A percentile compares a stretch with the other conserved stretches of the same genome.
These are phyloP conservation scores for Lithosia quadra DNA, from an alignment of 2,888 invertebrate species.

Conservation along the genomic window DNA sequence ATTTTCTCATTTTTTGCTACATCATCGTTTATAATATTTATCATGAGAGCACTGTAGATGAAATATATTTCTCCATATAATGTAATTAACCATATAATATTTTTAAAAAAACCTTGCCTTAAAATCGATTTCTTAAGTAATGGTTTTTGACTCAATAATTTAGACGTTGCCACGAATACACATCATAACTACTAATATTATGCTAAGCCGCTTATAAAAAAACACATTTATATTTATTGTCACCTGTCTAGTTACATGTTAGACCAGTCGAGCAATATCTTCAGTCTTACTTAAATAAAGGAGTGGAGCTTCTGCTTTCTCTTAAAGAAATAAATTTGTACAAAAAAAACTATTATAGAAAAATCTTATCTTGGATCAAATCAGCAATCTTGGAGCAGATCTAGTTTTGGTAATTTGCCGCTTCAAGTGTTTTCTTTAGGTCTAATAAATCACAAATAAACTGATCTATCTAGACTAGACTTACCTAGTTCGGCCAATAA, in stretches of 20 bases:
- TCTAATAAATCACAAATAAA: too few relatives aligned
- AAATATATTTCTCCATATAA: neutral
- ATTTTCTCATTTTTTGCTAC: too few relatives aligned
- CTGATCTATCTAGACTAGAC: neutral
- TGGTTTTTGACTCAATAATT: neutral
- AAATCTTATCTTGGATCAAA: too few relatives aligned
- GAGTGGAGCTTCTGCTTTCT: neutral
- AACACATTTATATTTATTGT: neutral
- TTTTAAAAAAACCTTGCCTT: too few relatives aligned
- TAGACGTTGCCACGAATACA: neutral
- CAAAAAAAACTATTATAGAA: neutral
- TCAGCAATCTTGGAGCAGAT: neutral
- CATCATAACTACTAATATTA: neutral
- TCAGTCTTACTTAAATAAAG: neutral
- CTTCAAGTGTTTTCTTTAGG: too few relatives aligned
- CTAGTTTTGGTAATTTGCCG: neutral
- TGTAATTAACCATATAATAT: neutral
- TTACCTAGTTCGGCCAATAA: neutral
- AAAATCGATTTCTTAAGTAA: too few relatives aligned
- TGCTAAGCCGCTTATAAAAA: constrained; percentile 1
- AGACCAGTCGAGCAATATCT: neutral
- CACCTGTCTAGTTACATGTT: neutral
- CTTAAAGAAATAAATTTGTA: neutral
- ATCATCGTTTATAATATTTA: neutral
- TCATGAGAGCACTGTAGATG: neutral